Conservation (phyloP, 1,140 invertebrate genomes). For the Aphelinus atriplicis region DNA sequence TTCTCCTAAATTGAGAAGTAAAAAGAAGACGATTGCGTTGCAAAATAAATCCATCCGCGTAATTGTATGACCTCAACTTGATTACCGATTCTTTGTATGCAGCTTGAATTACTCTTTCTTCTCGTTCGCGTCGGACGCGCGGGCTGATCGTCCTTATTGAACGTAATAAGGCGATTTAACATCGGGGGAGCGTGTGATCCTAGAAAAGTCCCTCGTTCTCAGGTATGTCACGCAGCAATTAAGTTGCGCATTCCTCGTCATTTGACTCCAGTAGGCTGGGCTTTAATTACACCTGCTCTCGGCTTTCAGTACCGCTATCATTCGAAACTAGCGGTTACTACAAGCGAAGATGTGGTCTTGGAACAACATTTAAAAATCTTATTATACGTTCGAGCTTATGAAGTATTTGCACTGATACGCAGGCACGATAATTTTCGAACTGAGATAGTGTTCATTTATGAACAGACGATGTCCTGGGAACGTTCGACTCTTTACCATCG, state of each 20-base stretch:
- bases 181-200: slow-evolving; percentile 15
- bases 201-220: slow-evolving; percentile 32
- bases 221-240: slow-evolving; percentile 36
- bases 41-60: too few species aligned
- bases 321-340: neutral
- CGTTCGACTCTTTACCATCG: too few species aligned
- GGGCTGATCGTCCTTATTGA: slow-evolving; percentile 31
- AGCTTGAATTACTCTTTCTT: slow-evolving; percentile 2
- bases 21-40: too few species aligned
- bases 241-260: slow-evolving; percentile 7
- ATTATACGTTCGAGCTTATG: too few species aligned
- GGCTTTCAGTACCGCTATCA: neutral
- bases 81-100: slow-evolving; percentile 31
- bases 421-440: too few species aligned
- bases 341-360: too few species aligned
- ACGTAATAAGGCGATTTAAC: slow-evolving; percentile 37
- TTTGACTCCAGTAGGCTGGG: neutral
- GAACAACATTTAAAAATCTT: too few species aligned
- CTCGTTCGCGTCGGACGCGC: neutral
- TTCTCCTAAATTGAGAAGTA: too few species aligned
- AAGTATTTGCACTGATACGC: too few species aligned
- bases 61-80: neutral
- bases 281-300: slow-evolving; percentile 8
- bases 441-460: too few species aligned
- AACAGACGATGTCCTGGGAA: too few species aligned